Conservation (phyloP, 2,113 vertebrate genomes). For the Camelus bactrianus region DNA sequence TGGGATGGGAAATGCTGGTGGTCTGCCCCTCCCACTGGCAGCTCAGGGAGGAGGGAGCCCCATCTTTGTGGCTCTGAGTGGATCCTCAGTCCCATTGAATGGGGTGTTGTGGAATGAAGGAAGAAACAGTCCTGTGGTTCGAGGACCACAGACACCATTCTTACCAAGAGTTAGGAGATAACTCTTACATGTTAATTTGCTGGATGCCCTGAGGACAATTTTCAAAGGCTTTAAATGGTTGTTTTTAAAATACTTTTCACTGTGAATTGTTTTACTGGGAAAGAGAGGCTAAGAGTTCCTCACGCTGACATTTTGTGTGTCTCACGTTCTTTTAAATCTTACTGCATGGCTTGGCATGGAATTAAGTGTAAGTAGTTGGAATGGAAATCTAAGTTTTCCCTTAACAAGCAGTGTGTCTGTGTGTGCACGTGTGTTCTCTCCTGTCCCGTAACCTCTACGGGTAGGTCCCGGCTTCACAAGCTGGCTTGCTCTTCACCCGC, state of each 20-base stretch:
- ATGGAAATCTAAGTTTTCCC: background rate
- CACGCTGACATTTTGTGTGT: background rate
- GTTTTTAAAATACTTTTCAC: conserved; percentile 5
- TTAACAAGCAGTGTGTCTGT: background rate
- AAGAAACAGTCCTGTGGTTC: background rate
- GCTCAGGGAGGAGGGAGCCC: background rate
- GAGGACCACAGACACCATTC: background rate
- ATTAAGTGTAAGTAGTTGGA: background rate
- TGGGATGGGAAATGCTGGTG: background rate
- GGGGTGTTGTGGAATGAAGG: background rate
- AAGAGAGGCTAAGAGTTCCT: background rate
- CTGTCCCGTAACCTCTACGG: background rate
- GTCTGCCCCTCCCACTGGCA: background rate
- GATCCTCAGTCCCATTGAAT: background rate
- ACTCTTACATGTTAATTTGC: conserved; percentile 12
- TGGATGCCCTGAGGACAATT: background rate
- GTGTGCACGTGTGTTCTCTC: background rate
- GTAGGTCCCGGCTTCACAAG: background rate
- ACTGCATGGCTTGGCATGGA: background rate
- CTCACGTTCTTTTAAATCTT: conserved; percentile 4
- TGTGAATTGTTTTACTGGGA: background rate
- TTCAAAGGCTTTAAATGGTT: background rate
- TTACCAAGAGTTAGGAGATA: background rate
- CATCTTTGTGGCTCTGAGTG: background rate
- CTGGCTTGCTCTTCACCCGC: background rate